Base-by-base conservation (phyloP, 2,888 invertebrate species). In the Notodonta dromedarius region DNA sequence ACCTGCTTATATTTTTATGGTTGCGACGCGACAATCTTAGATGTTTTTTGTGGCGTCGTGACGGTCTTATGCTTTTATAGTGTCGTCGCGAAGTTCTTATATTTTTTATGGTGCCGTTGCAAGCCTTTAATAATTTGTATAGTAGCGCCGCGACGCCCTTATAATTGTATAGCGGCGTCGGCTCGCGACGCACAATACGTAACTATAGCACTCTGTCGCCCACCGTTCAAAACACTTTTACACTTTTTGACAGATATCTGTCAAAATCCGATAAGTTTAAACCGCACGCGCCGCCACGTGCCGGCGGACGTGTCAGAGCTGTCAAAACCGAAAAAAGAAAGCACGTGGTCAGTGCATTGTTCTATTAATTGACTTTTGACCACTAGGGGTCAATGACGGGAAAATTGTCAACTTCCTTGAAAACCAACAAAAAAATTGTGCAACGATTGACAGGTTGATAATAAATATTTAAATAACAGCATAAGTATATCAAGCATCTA, bases 231-330 rank as follows among this genome's bases (percentile, higher is more conserved):
- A 82, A 80, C 80, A 77, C 73, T 76, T 76, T 73, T 72, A 73
- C 70, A 77, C 73, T 68, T 74, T 82, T 86, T 88, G 89, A 90
- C 87, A 86, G 78, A 73, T 66, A 65, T 71, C 85, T 88, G 89
- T 88, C 90, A 89, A 86, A 87, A 74, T 82, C 76, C 73, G 88
- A 88, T 87, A 88, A 85, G 85, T 88, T 89, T 86, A 88, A 80
- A 85, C 73, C 82, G 86, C 91, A 89, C 91, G 87, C 86, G 89
- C 73, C 87, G 86, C 63, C 91, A 87, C 92, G 92, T 91, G 92
- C 59, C 85, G 72, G 88, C 86, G 86, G 88, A 87, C 90, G 87
- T 82, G 80, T 78, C 83, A 82, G 77, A 79, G 73, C 82, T 86
- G 89, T 89, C 90, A 87, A 78, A 82, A 63, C 65, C 78, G 78